Base-by-base conservation (phyloP, 2,888 invertebrate genomes). In the Philereme transversata region DNA sequence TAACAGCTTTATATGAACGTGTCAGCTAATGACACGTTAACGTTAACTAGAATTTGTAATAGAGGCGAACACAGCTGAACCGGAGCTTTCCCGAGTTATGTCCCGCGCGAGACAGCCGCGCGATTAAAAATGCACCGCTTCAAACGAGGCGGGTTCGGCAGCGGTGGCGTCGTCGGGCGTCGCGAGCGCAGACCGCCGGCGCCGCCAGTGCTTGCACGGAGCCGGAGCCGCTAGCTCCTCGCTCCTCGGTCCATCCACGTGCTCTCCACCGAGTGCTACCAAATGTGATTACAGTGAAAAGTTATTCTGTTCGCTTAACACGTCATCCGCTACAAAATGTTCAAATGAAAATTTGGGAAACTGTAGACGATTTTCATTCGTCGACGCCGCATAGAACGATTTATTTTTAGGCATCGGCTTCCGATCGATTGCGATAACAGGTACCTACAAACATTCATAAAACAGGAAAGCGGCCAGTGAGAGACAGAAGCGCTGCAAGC, bases 41-140 rank as follows among this genome's bases (percentile, higher is more conserved):
- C 85, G 88, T 88, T 92, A 91, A 91, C 89, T 91, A 86, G 90
- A 90, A 87, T 88, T 85, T 81, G 83, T 89, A 90, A 91, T 90
- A 86, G 80, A 85, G 84, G 83, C 81, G 78, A 83, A 82, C 87
- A 81, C 90, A 89, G 88, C 87, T 91, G 90, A 86, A 87, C 83
- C 82, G 82, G 80, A 85, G 80, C 83, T 80, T 83, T 83, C 83
- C 84, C 86, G 88, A 89, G 89, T 91, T 90, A 92, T 90, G 88
- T 88, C 88, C 90, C 91, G 86, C 89, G 83, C 86, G 91, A 90
- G 91, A 89, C 91, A 84, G 87, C 81, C 80, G 82, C 78, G 78
- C 78, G 84, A 87, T 92, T 90, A 92, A 92, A 92, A 90, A 92
- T 92, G 89, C 88, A 92, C 77, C 79, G 84, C 83, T 88, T 87